Base-by-base conservation (phyloP, 2,797 vertebrate genomes). In the Pseudochaenichthys georgianus region DNA sequence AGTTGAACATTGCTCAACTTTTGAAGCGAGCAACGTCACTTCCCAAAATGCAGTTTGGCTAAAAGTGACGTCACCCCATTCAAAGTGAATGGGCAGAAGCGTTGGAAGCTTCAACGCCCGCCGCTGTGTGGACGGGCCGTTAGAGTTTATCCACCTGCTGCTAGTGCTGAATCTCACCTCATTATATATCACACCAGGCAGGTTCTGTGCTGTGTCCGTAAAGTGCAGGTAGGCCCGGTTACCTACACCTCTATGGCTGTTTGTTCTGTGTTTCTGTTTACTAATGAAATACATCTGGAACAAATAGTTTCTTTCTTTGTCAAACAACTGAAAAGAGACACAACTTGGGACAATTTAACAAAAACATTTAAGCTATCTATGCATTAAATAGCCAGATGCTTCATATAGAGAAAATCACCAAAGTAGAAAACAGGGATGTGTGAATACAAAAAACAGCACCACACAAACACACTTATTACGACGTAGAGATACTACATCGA, bases 121-220 rank as follows among this genome's bases (percentile, higher is more conserved):
- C n/a, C n/a, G n/a, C n/a, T n/a, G n/a, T n/a, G n/a, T n/a, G n/a
- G n/a, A n/a, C n/a, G n/a, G n/a, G n/a, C n/a, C n/a, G 54, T 21
- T 51, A 63, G 2, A 51, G 60, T 31, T 69, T 71, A 66, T 19
- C 55, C 28, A 64, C 63, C 60, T 71, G 53, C 63, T 64, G 13
- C 45, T 69, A 12, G n/a, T 50, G 70, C 61, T 54, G 15, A 47
- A 54, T 47, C 28, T 28, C 9, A 47, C 53, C 65, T 54, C 55
- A 69, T 48, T 62, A 38, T 62, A 38, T 12, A 48, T 73, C 17
- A 65, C 11, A 61, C n/a, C 53, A 57, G 61, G 21, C 9, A 58
- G 52, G 45, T 15, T 38, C 34, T 38, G 34, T 38, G 34, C 34
- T 38, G 6, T 9, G 34, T 38, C 34, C 34, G 7, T 38, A 38